Conservation (phyloP, 2,888 invertebrate species). For the Mongoloraphidia duomilia region DNA sequence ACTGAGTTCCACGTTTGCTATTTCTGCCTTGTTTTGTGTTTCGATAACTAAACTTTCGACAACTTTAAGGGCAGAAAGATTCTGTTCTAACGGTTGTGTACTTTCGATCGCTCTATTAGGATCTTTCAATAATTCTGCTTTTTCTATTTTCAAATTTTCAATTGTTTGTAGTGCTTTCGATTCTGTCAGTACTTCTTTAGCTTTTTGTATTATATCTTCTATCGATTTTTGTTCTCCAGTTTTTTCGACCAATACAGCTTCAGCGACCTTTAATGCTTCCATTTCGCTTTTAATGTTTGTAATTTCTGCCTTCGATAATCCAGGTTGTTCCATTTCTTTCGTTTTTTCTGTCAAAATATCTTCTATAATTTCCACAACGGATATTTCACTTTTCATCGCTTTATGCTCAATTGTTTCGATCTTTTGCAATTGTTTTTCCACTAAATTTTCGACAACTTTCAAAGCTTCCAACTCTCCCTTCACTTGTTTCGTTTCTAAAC, state of each 20-base stretch:
- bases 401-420: background rate
- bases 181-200: conserved; percentile 2
- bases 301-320: background rate
- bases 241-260: conserved; percentile 1
- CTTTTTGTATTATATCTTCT: conserved; percentile 4
- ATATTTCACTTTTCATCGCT: background rate
- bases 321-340: conserved; percentile 2
- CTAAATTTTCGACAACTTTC: conserved; percentile 1
- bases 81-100: no score
- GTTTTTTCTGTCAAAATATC: background rate
- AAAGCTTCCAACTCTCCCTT: background rate
- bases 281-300: background rate
- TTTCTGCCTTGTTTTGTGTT: no score
- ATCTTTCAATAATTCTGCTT: no score
- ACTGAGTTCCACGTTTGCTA: no score
- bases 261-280: background rate
- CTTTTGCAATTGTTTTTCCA: conserved; percentile 1
- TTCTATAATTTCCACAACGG: background rate
- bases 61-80: no score
- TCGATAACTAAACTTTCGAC: no score
- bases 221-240: background rate
- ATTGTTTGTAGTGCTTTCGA: background rate
- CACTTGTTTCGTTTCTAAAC: conserved; percentile 2
- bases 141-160: background rate
- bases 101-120: no score